Evolutionary conservation across 2,888 invertebrate genomes (phyloP).

Genomic region (Nomada fucata): DNA sequence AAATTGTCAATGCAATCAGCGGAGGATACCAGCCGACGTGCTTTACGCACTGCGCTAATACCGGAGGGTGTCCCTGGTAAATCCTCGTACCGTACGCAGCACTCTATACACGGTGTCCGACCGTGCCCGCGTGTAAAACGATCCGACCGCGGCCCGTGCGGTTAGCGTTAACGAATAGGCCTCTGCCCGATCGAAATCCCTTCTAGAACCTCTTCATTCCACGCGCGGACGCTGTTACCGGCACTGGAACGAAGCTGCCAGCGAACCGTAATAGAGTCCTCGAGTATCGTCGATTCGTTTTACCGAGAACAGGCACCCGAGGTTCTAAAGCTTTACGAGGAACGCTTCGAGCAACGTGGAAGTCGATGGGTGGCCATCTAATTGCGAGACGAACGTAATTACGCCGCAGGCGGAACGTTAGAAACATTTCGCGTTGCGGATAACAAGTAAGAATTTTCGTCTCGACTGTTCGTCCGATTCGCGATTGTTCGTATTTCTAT

Average conservation of each 20-base stretch:
- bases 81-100: slow-evolving; percentile 33
- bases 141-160: slow-evolving; percentile 28
- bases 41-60: slow-evolving; percentile 33
- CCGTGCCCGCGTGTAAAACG: slow-evolving; percentile 33
- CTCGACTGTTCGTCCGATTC: background rate
- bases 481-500: background rate
- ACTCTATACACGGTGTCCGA: background rate
- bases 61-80: slow-evolving; percentile 5
- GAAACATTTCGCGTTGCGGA: too few relatives aligned
- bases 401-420: too few relatives aligned
- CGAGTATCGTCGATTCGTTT: slow-evolving; percentile 6
- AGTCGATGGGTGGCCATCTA: background rate
- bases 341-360: background rate
- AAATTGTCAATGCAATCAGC: slow-evolving; percentile 21
- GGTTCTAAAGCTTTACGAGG: background rate
- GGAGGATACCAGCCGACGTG: slow-evolving; percentile 3
- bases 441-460: too few relatives aligned
- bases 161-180: slow-evolving; percentile 40
- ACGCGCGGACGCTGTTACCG: background rate
- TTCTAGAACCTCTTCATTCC: slow-evolving; percentile 46
- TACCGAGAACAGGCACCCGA: background rate
- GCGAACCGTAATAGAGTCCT: slow-evolving; percentile 11
- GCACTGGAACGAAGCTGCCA: background rate
- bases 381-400: background rate
- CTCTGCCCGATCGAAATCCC: slow-evolving; percentile 39